phyloP scores from a whole-genome alignment of 2,113 vertebrate genomes.

The Xerus inauris region DNA sequence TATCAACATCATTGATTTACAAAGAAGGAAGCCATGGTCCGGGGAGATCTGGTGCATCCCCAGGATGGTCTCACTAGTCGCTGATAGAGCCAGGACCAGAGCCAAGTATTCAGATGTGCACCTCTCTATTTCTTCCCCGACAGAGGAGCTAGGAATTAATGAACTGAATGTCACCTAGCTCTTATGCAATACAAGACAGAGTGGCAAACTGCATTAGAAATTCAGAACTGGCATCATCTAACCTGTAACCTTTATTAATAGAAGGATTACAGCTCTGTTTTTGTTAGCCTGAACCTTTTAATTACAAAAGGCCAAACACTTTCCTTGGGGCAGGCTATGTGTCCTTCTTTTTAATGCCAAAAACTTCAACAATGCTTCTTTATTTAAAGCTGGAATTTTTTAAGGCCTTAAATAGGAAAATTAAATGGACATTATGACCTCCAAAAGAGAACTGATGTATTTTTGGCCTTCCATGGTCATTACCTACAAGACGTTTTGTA shows the following conservation, averaged over 20 bases:
- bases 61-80: background rate
- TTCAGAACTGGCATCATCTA: background rate
- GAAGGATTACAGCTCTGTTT: background rate
- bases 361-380: background rate
- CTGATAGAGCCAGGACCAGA: too few species aligned
- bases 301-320: constrained; percentile 37
- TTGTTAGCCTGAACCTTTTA: constrained; percentile 13
- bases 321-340: background rate
- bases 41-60: background rate
- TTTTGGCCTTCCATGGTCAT: background rate
- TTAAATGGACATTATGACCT: background rate
- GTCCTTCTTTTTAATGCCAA: background rate
- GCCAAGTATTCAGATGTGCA: background rate
- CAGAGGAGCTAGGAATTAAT: background rate
- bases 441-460: constrained; percentile 1
- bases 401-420: background rate
- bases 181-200: background rate
- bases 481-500: background rate
- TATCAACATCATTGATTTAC: background rate
- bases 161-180: background rate
- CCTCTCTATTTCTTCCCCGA: too few species aligned
- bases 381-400: background rate
- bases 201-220: background rate
- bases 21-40: background rate
- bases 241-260: background rate